A percentile compares a stretch with the other conserved stretches of the same genome.
Conservation (phyloP, 2,797 vertebrate species). For the Hypotaenidia philippensis region DNA sequence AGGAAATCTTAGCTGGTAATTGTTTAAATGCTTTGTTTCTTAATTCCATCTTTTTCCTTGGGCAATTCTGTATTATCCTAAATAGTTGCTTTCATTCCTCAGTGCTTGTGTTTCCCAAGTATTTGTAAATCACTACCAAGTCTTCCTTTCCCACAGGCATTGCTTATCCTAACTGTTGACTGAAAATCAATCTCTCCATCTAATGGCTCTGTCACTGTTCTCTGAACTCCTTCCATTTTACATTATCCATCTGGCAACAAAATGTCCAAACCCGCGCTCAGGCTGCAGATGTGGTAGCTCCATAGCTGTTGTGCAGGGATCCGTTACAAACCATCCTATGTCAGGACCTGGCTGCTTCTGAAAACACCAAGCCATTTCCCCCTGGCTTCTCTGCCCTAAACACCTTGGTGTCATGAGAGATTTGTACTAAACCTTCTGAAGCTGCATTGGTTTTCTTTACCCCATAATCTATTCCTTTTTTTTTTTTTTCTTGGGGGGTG, state of each 20-base stretch:
- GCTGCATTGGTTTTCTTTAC: background rate
- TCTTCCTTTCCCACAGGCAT: constrained; percentile 61
- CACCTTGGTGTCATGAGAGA: background rate
- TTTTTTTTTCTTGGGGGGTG: background rate
- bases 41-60: constrained; percentile 54
- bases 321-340: background rate
- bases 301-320: background rate
- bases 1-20: constrained; percentile 63
- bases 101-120: constrained; percentile 27
- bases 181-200: constrained; percentile 53
- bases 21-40: constrained; percentile 56
- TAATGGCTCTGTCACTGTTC: constrained; percentile 57
- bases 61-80: constrained; percentile 11
- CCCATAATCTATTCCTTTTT: background rate
- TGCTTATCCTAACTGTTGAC: constrained; percentile 59
- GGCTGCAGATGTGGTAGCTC: constrained; percentile 50
- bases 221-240: constrained; percentile 63
- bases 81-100: constrained; percentile 42
- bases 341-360: background rate
- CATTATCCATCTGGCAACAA: constrained; percentile 61
- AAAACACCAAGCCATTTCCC: background rate
- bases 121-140: constrained; percentile 47
- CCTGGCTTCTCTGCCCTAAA: background rate
- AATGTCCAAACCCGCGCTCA: background rate
- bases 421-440: background rate